Percentiles rank a stretch among this genome's conserved stretches.
These are phyloP conservation scores for Empidonax alnorum DNA, from an alignment of 2,113 vertebrate species.

Conservation along the genomic window DNA sequence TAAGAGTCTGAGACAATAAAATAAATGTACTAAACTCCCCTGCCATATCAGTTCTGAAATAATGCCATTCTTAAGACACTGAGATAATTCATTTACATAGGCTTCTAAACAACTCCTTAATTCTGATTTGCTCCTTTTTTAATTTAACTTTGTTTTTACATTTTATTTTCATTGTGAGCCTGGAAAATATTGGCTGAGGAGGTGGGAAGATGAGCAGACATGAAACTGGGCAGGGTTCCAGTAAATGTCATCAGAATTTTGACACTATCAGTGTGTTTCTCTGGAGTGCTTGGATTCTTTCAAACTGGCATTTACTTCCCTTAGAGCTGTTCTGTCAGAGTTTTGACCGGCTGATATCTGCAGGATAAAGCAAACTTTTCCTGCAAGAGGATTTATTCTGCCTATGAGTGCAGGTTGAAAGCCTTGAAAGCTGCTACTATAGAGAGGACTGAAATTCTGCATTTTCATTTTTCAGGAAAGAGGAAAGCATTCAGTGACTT, in stretches of 20 bases:
- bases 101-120: not conserved
- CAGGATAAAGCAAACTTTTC: not conserved
- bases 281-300: not conserved
- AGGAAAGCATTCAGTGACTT: not conserved
- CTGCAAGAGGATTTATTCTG: not conserved
- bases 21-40: not conserved
- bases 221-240: not conserved
- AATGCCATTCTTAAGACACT: not conserved
- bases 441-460: not conserved
- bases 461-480: not conserved
- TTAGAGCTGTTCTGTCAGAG: not conserved
- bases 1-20: not conserved
- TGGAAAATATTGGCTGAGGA: not conserved
- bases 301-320: not conserved
- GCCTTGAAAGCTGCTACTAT: not conserved
- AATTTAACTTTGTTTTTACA: not conserved
- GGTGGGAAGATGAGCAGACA: not conserved
- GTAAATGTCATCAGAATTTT: not conserved
- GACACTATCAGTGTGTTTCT: not conserved
- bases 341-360: not conserved
- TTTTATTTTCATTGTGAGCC: not conserved
- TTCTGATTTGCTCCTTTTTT: not conserved
- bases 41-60: not conserved
- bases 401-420: not conserved
- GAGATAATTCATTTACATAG: not conserved